Evolutionary conservation across 2,113 vertebrate genomes (phyloP), one percentile per base, ranked within the genome.

Genomic region (Neomonachus schauinslandi): DNA sequence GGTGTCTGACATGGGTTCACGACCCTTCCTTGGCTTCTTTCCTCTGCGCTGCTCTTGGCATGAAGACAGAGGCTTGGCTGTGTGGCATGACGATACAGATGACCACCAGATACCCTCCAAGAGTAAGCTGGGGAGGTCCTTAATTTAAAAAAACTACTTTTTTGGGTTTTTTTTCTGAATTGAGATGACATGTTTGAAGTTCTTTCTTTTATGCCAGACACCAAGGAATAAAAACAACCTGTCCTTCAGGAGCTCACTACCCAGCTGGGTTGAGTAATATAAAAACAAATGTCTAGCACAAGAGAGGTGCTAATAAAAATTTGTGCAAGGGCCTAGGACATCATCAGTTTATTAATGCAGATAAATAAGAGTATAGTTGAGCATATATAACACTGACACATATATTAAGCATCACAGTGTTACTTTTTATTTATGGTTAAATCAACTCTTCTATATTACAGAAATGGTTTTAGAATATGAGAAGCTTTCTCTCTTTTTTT

Each of bases 361-460:
- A 59, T 55, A 63, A 42, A 51, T 28, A 63, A 59, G 46, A 83
- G 18, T 6, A 65, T 4, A 83, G 46, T 33, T 87, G 42, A 95
- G 6, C 42, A 80, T 36, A 39, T 74, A 36, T n/a, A 49, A 67
- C 15, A 86, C 26, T 74, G 51, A 97, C 42, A 31, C 36, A 33
- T 69, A 21, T 19, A 53, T 55, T 28, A 86, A n/a, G 3, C 49
- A 81, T 61, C 31, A 67, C 0, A 9, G 21, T 92, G 36, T 18
- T 77, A 55, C 92, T 67, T 53, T 82, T 74, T 79, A 81, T 94
- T 90, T 74, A 77, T 86, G 46, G 42, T 57, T 22, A 89, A 85
- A 51, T 24, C 21, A 82, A 53, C 0, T 7, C 1, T 69, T 88
- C 85, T 72, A 51, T 69, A 92, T 69, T 81, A 61, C 11, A 16